Evolutionary conservation across 2,888 invertebrate species (phyloP).

Genomic region (Drosophila nigricruria): DNA sequence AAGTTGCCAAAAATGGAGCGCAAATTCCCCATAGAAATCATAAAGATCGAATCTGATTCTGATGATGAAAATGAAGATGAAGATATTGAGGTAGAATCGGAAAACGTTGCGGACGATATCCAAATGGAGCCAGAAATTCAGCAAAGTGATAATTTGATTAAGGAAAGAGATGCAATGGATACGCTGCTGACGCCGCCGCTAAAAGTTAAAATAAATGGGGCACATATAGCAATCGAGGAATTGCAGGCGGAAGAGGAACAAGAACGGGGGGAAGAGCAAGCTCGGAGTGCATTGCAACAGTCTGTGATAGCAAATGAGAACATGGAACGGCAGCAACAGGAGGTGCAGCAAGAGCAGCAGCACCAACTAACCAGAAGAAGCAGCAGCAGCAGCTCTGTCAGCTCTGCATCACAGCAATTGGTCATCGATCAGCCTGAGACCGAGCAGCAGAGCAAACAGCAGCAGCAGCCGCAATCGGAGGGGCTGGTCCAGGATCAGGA

Average conservation of each 20-base stretch:
- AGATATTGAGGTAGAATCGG: conserved; percentile 8
- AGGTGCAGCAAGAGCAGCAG: not conserved
- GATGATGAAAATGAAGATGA: too few species aligned
- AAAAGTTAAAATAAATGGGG: conserved; percentile 50
- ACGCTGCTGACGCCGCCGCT: not conserved
- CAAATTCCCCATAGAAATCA: conserved; percentile 20
- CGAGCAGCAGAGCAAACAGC: conserved; percentile 55
- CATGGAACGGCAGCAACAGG: conserved; percentile 3
- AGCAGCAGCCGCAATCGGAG: conserved; percentile 34
- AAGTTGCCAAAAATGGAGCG: conserved; percentile 14
- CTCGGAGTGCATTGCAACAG: conserved; percentile 27
- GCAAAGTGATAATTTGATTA: conserved; percentile 15
- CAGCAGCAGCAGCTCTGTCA: conserved; percentile 65
- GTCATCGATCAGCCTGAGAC: conserved; percentile 84
- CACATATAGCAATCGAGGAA: conserved; percentile 18
- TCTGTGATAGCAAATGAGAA: conserved; percentile 58
- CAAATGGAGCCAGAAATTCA: not conserved
- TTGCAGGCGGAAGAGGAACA: not conserved
- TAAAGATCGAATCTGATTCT: conserved; percentile 55
- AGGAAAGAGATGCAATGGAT: conserved; percentile 11
- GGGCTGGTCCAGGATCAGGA: conserved; percentile 64
- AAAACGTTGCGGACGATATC: not conserved
- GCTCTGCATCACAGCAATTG: conserved; percentile 83
- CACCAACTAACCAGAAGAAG: conserved; percentile 14
- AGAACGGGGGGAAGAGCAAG: conserved; percentile 6